These are phyloP conservation scores for Drosophila leonis DNA, from an alignment of 2,888 invertebrate genomes.

Conservation along the genomic window DNA sequence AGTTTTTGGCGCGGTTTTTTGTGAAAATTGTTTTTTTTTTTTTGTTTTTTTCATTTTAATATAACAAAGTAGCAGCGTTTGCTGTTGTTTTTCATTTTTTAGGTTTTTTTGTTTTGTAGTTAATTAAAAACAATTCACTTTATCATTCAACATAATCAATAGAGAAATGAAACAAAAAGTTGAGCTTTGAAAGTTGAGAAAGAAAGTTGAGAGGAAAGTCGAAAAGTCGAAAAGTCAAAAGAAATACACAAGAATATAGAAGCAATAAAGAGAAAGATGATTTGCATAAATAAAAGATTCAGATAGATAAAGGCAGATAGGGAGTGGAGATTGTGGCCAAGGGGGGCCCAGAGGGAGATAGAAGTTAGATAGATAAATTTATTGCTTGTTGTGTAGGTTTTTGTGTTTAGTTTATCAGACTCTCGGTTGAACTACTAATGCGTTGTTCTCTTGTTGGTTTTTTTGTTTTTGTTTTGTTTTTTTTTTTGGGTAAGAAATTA, in stretches of 20 bases:
- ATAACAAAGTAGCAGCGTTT: slow-evolving; percentile 69
- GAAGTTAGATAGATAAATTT: slow-evolving; percentile 29
- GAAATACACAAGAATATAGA: slow-evolving; percentile 27
- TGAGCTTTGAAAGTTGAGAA: slow-evolving; percentile 22
- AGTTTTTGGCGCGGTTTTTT: slow-evolving; percentile 75
- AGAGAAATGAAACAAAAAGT: slow-evolving; percentile 31
- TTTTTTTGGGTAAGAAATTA: slow-evolving; percentile 19
- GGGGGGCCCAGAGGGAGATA: neutral
- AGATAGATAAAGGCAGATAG: neutral
- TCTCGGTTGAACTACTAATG: slow-evolving; percentile 85
- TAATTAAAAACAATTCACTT: slow-evolving; percentile 71
- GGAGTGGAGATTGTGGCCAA: neutral
- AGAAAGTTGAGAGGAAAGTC: slow-evolving; percentile 9
- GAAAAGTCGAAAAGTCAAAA: slow-evolving; percentile 1
- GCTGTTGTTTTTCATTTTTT: slow-evolving; percentile 29
- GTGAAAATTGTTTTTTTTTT: slow-evolving; percentile 60
- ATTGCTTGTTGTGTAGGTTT: slow-evolving; percentile 50
- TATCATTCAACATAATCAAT: slow-evolving; percentile 57
- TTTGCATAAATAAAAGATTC: slow-evolving; percentile 62
- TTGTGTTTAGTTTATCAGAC: slow-evolving; percentile 84
- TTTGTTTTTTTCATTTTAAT: slow-evolving; percentile 49
- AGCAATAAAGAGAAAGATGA: slow-evolving; percentile 29
- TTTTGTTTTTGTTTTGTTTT: slow-evolving; percentile 39
- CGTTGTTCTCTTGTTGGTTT: slow-evolving; percentile 74
- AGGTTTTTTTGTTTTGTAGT: slow-evolving; percentile 25